Evolutionary conservation across 2,888 invertebrate species (phyloP), one percentile per base, ranked within the genome.

Genomic region (Agrochola circellaris): DNA sequence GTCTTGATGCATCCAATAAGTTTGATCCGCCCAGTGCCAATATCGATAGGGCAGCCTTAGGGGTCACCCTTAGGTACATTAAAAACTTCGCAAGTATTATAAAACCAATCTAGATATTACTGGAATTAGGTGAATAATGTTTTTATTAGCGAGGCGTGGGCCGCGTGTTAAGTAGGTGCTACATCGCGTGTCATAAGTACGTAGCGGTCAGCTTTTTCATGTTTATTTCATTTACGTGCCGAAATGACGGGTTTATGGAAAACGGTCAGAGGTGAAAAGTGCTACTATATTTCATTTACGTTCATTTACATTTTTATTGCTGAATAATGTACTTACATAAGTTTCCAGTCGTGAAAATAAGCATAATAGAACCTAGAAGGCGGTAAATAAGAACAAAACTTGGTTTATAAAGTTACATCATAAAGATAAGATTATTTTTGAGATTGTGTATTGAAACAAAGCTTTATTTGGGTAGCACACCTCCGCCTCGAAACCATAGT

Each of bases 161-260:
- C 17, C 13, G 64, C 56, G 75, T 77, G 73, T 64, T 61, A 77
- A 81, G 66, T 84, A 80, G 81, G 82, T 81, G 87, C 72, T 75
- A 77, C 73, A 62, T 86, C 54, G 87, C 87, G 82, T 87, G 87
- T 73, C 72, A 69, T 74, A 77, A 83, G 75, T 77, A 81, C 71
- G 48, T 79, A 61, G 66, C 65, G 73, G 79, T 67, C 77, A 73
- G 56, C 71, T 30, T 68, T 73, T 73, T 68, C 80, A 68, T 84
- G 70, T 88, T 88, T 82, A 88, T 82, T 82, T 64, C 61, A 66
- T 77, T 87, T 75, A 60, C 67, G 77, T 80, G 61, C 76, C 48
- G 38, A 72, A 81, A 72, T 64, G 78, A 79, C 66, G 58, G 71
- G 42, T 83, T 85, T 75, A 75, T 81, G 71, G 75, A 54, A 73